These are phyloP conservation scores for Cariama cristata DNA, from an alignment of 2,113 vertebrate species.

Conservation along the genomic window DNA sequence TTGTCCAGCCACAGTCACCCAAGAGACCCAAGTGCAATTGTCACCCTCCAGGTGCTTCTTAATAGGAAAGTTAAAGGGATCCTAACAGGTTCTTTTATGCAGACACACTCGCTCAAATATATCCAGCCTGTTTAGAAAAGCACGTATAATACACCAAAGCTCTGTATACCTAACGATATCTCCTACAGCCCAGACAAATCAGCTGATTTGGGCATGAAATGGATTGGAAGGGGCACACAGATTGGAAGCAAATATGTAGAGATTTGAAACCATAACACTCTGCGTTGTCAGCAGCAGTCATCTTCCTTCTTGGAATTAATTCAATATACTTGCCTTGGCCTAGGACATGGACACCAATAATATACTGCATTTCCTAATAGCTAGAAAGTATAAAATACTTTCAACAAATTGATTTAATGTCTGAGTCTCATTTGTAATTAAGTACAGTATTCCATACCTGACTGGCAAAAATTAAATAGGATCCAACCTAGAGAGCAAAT, in stretches of 20 bases:
- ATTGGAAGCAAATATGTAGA: neutral
- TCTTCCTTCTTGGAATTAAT: neutral
- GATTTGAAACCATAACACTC: neutral
- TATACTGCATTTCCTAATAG: neutral
- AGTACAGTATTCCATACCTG: neutral
- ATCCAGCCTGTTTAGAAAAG: neutral
- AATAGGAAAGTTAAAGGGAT: neutral
- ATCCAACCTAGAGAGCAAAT: neutral
- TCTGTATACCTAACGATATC: neutral
- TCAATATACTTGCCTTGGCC: neutral
- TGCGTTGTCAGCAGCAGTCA: neutral
- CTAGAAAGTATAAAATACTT: neutral
- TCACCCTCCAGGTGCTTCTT: neutral
- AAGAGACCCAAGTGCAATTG: neutral
- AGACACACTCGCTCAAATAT: neutral
- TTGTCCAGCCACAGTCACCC: neutral
- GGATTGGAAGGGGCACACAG: neutral
- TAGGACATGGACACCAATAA: fast-evolving
- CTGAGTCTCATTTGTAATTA: neutral
- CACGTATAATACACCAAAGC: neutral
- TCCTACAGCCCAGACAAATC: neutral
- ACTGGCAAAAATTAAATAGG: neutral
- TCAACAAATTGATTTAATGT: neutral
- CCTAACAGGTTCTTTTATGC: neutral
- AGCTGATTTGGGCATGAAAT: neutral